Evolutionary conservation across 2,113 vertebrate genomes (phyloP).

Genomic region (Salvelinus fontinalis): DNA sequence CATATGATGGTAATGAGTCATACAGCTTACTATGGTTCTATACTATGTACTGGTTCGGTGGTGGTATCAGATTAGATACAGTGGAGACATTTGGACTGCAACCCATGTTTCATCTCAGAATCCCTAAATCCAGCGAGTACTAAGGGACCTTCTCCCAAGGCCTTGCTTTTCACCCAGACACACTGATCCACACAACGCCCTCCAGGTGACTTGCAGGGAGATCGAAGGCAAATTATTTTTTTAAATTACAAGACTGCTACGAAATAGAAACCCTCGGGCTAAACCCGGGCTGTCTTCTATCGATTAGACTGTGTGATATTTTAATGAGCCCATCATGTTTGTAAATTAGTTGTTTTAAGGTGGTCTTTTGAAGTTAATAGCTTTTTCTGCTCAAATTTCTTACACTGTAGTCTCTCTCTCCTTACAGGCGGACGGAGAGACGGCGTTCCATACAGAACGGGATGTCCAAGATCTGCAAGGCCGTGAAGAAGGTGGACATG

Average conservation of each 20-base stretch:
- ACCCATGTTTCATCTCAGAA: background rate
- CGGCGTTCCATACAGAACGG: constrained; percentile 33
- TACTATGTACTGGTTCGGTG: too few relatives aligned
- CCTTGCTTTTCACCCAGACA: constrained; percentile 17
- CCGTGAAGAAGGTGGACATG: constrained; percentile 73
- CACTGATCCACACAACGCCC: constrained; percentile 23
- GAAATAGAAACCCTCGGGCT: constrained; percentile 46
- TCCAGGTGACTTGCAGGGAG: constrained; percentile 50
- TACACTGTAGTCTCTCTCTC: constrained; percentile 26
- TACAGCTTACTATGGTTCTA: too few relatives aligned
- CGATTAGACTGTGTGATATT: constrained; percentile 57
- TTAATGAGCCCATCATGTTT: constrained; percentile 51
- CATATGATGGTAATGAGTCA: background rate
- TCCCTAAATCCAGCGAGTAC: background rate
- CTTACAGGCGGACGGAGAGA: constrained; percentile 44
- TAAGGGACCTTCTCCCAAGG: background rate
- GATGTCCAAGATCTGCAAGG: constrained; percentile 85
- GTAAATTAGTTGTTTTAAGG: constrained; percentile 53
- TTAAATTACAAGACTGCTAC: constrained; percentile 54
- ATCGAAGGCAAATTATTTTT: constrained; percentile 66
- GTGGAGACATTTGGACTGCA: background rate
- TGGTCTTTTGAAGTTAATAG: constrained; percentile 44
- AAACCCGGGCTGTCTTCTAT: constrained; percentile 47
- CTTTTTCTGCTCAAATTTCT: constrained; percentile 41
- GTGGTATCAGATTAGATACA: background rate